Evolutionary conservation across 2,888 invertebrate genomes (phyloP).

Genomic region (Notodonta dromedarius): DNA sequence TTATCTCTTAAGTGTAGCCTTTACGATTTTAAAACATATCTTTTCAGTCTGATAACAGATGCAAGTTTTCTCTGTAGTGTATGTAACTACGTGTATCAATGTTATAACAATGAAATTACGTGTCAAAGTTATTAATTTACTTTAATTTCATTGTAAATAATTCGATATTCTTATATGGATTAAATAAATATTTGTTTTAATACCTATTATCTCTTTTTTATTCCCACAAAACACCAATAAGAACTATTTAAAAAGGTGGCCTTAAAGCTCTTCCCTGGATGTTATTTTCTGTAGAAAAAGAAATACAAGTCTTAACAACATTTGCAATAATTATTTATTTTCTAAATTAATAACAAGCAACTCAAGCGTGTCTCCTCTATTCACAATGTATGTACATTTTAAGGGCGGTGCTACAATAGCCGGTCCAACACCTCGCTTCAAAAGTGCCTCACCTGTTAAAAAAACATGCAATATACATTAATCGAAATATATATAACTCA

Average conservation of each 20-base stretch:
- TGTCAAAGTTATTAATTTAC: slow-evolving; percentile 71
- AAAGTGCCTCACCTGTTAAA: slow-evolving; percentile 31
- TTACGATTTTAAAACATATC: slow-evolving; percentile 77
- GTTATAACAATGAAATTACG: slow-evolving; percentile 80
- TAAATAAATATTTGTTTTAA: slow-evolving; percentile 84
- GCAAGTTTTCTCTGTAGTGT: slow-evolving; percentile 84
- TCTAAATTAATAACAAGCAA: slow-evolving; percentile 26
- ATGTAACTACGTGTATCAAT: slow-evolving; percentile 75
- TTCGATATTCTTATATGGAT: slow-evolving; percentile 80
- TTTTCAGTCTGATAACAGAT: slow-evolving; percentile 77
- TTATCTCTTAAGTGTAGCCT: slow-evolving; percentile 79
- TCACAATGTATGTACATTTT: not conserved
- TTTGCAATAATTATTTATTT: slow-evolving; percentile 26
- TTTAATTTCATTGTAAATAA: slow-evolving; percentile 83
- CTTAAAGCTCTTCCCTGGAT: slow-evolving; percentile 51
- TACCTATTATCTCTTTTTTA: slow-evolving; percentile 59
- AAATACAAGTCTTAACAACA: slow-evolving; percentile 25
- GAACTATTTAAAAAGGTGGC: not conserved
- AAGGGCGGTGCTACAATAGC: not conserved
- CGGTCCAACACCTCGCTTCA: slow-evolving; percentile 13
- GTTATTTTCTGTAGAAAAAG: slow-evolving; percentile 44
- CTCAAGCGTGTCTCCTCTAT: slow-evolving; percentile 18
- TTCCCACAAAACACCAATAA: not conserved
- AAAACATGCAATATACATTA: slow-evolving; percentile 16
- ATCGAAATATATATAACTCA: too few species aligned